phyloP scores from a whole-genome alignment of 1,140 invertebrate genomes.

The Drosophila insularis region DNA sequence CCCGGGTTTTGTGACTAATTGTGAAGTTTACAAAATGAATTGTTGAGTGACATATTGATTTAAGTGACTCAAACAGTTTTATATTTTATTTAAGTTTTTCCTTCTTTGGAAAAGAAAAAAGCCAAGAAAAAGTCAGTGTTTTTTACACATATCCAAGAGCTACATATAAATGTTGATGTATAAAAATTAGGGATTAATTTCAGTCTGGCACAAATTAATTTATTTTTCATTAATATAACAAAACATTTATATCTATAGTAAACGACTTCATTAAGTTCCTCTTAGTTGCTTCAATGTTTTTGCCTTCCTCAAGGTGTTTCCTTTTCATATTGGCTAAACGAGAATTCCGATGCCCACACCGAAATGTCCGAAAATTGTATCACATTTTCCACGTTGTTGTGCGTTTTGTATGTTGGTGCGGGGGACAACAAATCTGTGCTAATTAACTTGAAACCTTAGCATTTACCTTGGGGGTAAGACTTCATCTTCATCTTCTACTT shows the following conservation, averaged over 20 bases:
- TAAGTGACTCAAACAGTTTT: too few relatives aligned
- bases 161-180: too few relatives aligned
- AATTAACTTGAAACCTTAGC: slow-evolving; percentile 77
- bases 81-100: too few relatives aligned
- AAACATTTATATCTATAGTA: background rate
- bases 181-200: too few relatives aligned
- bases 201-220: too few relatives aligned
- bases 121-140: too few relatives aligned
- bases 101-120: too few relatives aligned
- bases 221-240: too few relatives aligned
- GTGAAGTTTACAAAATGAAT: slow-evolving; percentile 25
- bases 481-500: slow-evolving; percentile 32
- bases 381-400: slow-evolving; percentile 56
- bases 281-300: background rate
- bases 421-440: slow-evolving; percentile 40
- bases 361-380: slow-evolving; percentile 56
- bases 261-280: background rate
- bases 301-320: background rate
- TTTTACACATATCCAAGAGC: too few relatives aligned
- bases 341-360: slow-evolving; percentile 1
- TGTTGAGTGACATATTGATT: background rate
- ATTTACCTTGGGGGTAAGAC: slow-evolving; percentile 65
- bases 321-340: background rate
- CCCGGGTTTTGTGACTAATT: slow-evolving; percentile 57
- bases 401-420: background rate